These are phyloP conservation scores for Cabera pusaria DNA, from an alignment of 2,888 invertebrate species.

Conservation along the genomic window DNA sequence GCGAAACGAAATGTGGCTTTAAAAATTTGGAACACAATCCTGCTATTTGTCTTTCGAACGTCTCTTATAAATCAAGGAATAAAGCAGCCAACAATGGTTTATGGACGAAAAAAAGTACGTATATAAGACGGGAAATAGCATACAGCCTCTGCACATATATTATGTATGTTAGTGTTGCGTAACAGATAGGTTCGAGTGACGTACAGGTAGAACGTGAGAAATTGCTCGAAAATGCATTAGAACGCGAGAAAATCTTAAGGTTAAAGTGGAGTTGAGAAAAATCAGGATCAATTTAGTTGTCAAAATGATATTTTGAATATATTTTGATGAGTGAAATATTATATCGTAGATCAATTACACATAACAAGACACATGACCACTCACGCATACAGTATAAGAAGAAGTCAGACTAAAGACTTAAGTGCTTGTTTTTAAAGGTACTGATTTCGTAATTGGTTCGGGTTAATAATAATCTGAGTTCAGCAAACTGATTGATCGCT, in stretches of 20 bases:
- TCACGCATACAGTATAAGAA: too few relatives aligned
- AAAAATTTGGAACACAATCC: slow-evolving; percentile 92
- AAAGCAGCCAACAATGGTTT: slow-evolving; percentile 86
- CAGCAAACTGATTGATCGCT: too few relatives aligned
- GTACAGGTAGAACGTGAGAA: slow-evolving; percentile 35
- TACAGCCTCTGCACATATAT: slow-evolving; percentile 75
- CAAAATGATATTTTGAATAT: background rate
- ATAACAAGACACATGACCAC: too few relatives aligned
- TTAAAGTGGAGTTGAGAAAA: too few relatives aligned
- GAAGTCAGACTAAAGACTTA: too few relatives aligned
- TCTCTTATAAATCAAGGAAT: slow-evolving; percentile 88
- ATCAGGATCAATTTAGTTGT: too few relatives aligned
- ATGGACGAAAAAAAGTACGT: slow-evolving; percentile 82
- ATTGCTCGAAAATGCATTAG: slow-evolving; percentile 4
- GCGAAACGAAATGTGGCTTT: slow-evolving; percentile 89
- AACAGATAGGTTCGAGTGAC: slow-evolving; percentile 55
- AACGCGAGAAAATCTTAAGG: background rate
- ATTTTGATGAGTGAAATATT: too few relatives aligned
- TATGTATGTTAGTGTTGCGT: slow-evolving; percentile 75
- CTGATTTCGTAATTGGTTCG: too few relatives aligned
- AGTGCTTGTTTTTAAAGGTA: too few relatives aligned
- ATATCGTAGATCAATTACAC: too few relatives aligned
- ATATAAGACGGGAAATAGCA: slow-evolving; percentile 81
- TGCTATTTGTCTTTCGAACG: slow-evolving; percentile 90
- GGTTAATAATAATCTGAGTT: too few relatives aligned